Base-by-base conservation (phyloP, 2,888 invertebrate species). In the Brachypalpus laphriformis region DNA sequence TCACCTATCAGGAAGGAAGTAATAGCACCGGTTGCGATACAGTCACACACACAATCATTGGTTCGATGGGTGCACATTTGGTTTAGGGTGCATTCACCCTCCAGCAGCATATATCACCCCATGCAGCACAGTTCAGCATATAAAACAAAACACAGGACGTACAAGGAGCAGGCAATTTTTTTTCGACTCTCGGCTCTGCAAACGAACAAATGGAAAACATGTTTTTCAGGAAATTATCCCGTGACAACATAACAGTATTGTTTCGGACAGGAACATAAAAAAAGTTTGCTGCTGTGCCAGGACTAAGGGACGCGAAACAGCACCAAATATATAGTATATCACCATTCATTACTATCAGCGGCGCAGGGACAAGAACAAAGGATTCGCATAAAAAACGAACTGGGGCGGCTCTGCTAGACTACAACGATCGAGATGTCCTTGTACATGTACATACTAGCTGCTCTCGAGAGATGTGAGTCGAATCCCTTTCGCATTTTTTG, bases 171-270 rank as follows among this genome's bases (percentile, higher is more conserved):
- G 18, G 42, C 37, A 37, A 7, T 42, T 40, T 66, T 59, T 56
- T 61, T 11, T 34, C 22, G 14, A 31, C 54, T 56, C 63, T 28
- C 7, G 14, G 37, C 63, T 45, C 5, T 42, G 20, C 25, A 61
- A 37, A 42, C 31, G 59, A 45, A 49, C 81, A 77, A 86, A 77
- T 77, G 68, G 75, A 86, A 86, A 86, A 82, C 86, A 86, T 86
- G 86, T 86, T 82, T 82, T 86, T 76, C 86, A 82, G 86, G 82
- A 86, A 86, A 86, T 86, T 86, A 86, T 86, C 86, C 82, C 86
- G 86, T 86, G 86, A 86, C 86, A 86, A 86, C 86, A 86, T 86
- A 82, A 86, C 86, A 86, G 86, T 77, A 86, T 82, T 86, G 86
- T 74, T 86, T 86, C 68, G 86, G 86, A 86, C 86, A 86, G 82